These are phyloP conservation scores for Cichlasoma orientale DNA, from an alignment of 2,797 vertebrate species.

Conservation along the genomic window DNA sequence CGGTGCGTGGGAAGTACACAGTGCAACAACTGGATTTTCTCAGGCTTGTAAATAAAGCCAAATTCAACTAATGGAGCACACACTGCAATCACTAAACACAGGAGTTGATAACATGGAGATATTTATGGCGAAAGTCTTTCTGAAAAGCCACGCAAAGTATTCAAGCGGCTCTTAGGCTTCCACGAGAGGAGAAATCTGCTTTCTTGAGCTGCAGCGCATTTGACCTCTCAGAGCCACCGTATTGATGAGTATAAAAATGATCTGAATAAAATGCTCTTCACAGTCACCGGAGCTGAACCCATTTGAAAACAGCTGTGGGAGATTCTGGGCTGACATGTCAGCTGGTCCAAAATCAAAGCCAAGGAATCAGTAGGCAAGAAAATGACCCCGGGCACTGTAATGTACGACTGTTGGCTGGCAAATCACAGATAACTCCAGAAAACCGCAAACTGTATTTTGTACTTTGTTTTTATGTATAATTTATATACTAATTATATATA, in stretches of 20 bases:
- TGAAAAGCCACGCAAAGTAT: too few relatives aligned
- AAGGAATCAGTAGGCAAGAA: not conserved
- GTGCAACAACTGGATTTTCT: conserved; percentile 22
- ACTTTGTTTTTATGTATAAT: not conserved
- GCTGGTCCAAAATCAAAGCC: not conserved
- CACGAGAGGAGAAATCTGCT: not conserved
- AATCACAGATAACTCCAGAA: not conserved
- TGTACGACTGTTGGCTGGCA: not conserved
- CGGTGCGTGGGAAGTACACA: conserved; percentile 11
- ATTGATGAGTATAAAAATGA: not conserved
- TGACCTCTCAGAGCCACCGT: too few relatives aligned
- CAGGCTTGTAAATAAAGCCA: conserved; percentile 33
- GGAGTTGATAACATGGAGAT: conserved; percentile 14
- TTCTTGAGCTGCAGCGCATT: not conserved
- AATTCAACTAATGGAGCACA: conserved; percentile 14
- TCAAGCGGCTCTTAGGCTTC: not conserved
- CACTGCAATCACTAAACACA: conserved; percentile 30
- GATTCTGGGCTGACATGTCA: not conserved
- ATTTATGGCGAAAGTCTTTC: not conserved
- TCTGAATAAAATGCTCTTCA: not conserved
- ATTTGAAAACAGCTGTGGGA: not conserved
- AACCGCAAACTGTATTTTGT: not conserved
- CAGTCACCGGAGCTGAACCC: not conserved
- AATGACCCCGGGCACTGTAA: not conserved
- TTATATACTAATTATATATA: too few relatives aligned